These are phyloP conservation scores for Erpobdella octoculata DNA, from an alignment of 2,888 invertebrate genomes.

Conservation along the genomic window DNA sequence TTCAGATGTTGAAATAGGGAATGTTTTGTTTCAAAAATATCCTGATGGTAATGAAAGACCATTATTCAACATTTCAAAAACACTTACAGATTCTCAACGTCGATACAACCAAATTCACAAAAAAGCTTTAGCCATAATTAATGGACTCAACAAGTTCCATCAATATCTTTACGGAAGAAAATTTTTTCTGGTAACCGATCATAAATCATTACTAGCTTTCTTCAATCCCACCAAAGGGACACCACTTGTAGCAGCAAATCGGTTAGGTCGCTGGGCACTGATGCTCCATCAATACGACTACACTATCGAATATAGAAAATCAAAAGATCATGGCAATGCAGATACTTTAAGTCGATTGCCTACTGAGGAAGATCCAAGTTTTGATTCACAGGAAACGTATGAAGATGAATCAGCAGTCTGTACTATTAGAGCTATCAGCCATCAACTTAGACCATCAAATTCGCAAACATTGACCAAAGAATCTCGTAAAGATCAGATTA, in stretches of 20 bases:
- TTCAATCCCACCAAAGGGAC: slow-evolving; percentile 12
- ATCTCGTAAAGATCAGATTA: slow-evolving; percentile 9
- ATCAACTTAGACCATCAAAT: slow-evolving; percentile 5
- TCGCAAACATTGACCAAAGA: not conserved
- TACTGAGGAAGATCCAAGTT: not conserved
- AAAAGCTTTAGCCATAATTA: slow-evolving; percentile 32
- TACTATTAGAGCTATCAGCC: not conserved
- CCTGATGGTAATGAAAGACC: slow-evolving; percentile 32
- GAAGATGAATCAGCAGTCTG: slow-evolving; percentile 6
- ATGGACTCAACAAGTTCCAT: slow-evolving; percentile 32
- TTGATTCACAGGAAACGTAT: slow-evolving; percentile 12
- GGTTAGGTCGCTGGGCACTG: slow-evolving; percentile 31
- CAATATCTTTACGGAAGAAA: slow-evolving; percentile 29
- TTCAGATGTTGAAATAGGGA: slow-evolving; percentile 34
- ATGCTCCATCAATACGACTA: slow-evolving; percentile 32
- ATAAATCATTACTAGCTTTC: slow-evolving; percentile 23
- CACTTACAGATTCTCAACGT: slow-evolving; percentile 20
- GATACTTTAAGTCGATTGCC: slow-evolving; percentile 34
- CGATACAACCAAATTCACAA: slow-evolving; percentile 33
- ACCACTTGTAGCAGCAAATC: slow-evolving; percentile 21
- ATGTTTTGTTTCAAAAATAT: slow-evolving; percentile 33
- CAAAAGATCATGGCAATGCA: slow-evolving; percentile 33
- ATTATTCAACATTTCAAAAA: slow-evolving; percentile 31
- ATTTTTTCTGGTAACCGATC: slow-evolving; percentile 28
- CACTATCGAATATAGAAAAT: slow-evolving; percentile 28